Evolutionary conservation across 2,113 vertebrate species (phyloP), one percentile per base, ranked within the genome.

Genomic region (Otis tarda): DNA sequence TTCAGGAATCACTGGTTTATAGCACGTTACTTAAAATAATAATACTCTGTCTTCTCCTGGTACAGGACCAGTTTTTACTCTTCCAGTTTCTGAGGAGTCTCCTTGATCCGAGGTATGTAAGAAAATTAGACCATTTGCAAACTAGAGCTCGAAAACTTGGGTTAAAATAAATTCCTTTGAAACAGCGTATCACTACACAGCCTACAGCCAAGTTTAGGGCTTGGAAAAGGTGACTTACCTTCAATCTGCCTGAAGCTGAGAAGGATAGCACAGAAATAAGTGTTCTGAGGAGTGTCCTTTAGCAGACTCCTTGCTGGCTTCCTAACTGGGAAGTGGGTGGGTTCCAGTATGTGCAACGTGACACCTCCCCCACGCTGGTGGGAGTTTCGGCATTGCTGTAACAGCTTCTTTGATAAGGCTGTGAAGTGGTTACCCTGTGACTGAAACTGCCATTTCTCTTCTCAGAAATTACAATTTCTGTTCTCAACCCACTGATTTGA

Each of bases 41-140:
- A 68, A 63, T 64, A 37, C 22, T 90, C 71, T 75, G 13, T 95
- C 76, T 76, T 31, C 92, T 91, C 50, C 55, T 83, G 9, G 59
- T 71, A 25, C 68, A 99, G 99, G 98, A 99, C 90, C 98, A 98
- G 16, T 95, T 98, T 92, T 97, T 99, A 65, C 98, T 99, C 79
- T 99, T 99, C 97, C 98, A 98, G 83, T 99, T 99, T 98, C 98
- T 99, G 96, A 98, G 94, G 92, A 98, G 98, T 90, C 98, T 99
- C 60, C 98, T 99, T 91, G 98, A 99, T 95, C 98, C 98, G 4
- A 98, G 99, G 99, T 99, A 98, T 37, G 98, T 97, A 82, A 71
- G n/a, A 35, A 82, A 87, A 47, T 35, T 0, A 23, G 13, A 33
- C 30, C 13, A 0, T 86, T 84, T 59, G 9, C 25, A 71, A 91